phyloP scores from a whole-genome alignment of 23 tunicate genomes.

The Diplosoma virens region DNA sequence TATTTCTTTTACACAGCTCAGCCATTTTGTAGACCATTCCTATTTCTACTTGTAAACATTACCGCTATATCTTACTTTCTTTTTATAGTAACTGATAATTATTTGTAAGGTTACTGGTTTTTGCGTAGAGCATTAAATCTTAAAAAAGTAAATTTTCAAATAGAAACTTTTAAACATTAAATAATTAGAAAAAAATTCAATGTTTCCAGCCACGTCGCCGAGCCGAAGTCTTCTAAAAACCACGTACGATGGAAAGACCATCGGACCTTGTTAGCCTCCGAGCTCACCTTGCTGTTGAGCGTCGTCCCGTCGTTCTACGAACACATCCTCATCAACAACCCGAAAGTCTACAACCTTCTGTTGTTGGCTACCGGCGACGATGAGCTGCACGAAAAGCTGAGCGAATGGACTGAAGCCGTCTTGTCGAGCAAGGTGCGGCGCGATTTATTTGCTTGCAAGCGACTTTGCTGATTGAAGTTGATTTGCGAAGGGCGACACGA shows the following conservation, averaged over 20 bases:
- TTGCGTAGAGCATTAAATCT: too few relatives aligned
- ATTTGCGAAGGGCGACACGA: slow-evolving; percentile 54
- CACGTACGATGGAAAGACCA: slow-evolving; percentile 57
- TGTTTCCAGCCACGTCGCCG: not conserved
- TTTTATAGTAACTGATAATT: too few relatives aligned
- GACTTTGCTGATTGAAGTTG: not conserved
- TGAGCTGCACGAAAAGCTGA: slow-evolving; percentile 15
- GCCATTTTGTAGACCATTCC: too few relatives aligned
- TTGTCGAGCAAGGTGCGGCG: not conserved
- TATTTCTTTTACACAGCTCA: too few relatives aligned
- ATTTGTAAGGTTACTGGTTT: too few relatives aligned
- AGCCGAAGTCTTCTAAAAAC: too few relatives aligned
- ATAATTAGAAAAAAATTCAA: not conserved
- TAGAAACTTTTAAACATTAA: too few relatives aligned
- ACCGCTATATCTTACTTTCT: too few relatives aligned
- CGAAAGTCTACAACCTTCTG: slow-evolving; percentile 40
- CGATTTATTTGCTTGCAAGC: not conserved
- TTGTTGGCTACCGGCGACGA: slow-evolving; percentile 48
- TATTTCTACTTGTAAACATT: too few relatives aligned
- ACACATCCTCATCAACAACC: slow-evolving; percentile 26
- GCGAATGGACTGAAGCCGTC: not conserved
- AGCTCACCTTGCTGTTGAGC: slow-evolving; percentile 61
- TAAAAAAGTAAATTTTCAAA: too few relatives aligned
- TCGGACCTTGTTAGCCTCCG: slow-evolving; percentile 66
- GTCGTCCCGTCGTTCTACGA: slow-evolving; percentile 89